A percentile compares a stretch with the other conserved stretches of the same genome.
Conservation (phyloP, 2,113 vertebrate species). For the Rafetus swinhoei region DNA sequence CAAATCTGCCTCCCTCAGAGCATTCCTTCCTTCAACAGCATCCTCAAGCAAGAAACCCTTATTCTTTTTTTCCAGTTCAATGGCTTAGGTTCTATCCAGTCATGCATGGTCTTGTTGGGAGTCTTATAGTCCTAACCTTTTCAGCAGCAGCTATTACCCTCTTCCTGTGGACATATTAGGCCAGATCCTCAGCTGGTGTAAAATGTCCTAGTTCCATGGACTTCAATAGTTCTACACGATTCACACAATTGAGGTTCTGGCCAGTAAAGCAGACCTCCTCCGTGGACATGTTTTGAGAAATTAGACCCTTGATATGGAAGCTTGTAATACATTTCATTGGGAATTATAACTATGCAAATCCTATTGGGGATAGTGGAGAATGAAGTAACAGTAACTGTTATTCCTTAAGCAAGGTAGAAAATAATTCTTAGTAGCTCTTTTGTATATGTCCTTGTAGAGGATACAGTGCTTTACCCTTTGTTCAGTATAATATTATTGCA, state of each 20-base stretch:
- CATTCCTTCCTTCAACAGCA: not conserved
- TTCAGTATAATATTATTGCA: not conserved
- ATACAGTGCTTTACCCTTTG: accelerated
- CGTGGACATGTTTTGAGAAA: not conserved
- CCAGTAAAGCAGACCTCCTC: not conserved
- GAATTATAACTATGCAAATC: not conserved
- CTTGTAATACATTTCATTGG: not conserved
- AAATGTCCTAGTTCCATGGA: not conserved
- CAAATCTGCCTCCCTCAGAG: not conserved
- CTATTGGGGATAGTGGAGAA: not conserved
- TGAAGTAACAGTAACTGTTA: not conserved
- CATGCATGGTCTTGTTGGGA: not conserved
- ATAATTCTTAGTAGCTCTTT: not conserved
- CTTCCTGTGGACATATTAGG: not conserved
- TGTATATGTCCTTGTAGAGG: not conserved
- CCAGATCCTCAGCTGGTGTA: not conserved
- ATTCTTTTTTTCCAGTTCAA: not conserved
- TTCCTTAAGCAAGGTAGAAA: not conserved
- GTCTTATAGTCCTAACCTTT: not conserved
- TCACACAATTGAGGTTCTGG: not conserved
- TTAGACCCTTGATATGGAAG: not conserved
- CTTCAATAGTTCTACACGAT: not conserved
- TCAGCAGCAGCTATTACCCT: not conserved
- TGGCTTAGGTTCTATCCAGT: not conserved
- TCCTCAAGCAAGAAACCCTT: not conserved